Conservation (phyloP, 2,797 vertebrate genomes). For the Anomalospiza imberbis region DNA sequence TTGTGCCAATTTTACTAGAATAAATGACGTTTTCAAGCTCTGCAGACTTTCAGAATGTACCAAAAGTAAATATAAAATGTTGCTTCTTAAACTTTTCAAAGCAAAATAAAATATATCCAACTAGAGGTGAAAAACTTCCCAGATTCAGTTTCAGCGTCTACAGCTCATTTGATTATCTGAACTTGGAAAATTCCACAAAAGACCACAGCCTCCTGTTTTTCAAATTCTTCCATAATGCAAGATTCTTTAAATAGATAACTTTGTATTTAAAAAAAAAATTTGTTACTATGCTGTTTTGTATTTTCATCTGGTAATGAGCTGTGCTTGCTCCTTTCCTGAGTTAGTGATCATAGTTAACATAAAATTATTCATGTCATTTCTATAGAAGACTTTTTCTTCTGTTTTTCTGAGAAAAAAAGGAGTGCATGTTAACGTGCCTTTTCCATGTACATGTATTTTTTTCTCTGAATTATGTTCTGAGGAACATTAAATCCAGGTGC, state of each 20-base stretch:
- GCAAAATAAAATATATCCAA: background rate
- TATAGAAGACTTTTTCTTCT: background rate
- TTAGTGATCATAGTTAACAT: background rate
- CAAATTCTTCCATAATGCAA: background rate
- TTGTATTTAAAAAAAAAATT: background rate
- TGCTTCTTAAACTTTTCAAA: background rate
- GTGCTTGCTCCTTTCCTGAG: background rate
- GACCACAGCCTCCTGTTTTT: background rate
- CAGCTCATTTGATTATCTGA: background rate
- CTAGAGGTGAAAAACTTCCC: background rate
- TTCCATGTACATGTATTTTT: background rate
- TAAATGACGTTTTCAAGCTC: background rate
- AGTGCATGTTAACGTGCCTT: background rate
- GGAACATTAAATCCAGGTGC: background rate
- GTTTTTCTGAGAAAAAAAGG: background rate
- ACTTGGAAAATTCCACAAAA: background rate
- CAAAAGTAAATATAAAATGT: background rate
- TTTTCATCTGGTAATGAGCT: background rate
- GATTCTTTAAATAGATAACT: background rate
- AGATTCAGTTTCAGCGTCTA: background rate
- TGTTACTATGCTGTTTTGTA: background rate
- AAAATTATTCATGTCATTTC: background rate
- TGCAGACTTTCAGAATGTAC: background rate
- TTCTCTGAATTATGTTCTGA: background rate
- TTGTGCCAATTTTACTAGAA: background rate